Conservation (phyloP, 2,888 invertebrate genomes). For the Yponomeuta evonymella region DNA sequence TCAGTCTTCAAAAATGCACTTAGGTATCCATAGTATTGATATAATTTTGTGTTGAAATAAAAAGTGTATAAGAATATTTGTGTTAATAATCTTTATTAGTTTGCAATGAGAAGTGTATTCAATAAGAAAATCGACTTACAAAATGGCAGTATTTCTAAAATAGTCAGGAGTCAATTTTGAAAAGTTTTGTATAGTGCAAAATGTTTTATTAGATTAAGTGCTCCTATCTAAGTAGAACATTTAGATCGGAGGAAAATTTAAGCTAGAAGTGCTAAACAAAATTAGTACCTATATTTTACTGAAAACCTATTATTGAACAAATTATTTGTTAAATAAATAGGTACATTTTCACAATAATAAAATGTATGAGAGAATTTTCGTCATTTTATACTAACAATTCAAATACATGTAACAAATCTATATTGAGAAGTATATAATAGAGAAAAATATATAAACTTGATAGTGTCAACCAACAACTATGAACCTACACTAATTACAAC, state of each 20-base stretch:
- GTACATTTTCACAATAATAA: too few species aligned
- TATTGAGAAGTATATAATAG: background rate
- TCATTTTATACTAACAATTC: background rate
- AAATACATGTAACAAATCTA: background rate
- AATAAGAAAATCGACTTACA: background rate
- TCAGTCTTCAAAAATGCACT: background rate
- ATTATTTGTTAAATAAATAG: too few species aligned
- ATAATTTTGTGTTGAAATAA: background rate
- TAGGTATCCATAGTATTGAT: background rate
- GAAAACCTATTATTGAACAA: too few species aligned
- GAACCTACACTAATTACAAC: too few species aligned
- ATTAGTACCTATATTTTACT: too few species aligned
- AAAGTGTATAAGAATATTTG: background rate
- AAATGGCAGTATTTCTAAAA: constrained; percentile 1
- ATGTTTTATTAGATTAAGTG: background rate
- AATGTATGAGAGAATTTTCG: background rate
- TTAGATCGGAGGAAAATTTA: background rate
- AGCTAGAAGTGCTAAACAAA: background rate
- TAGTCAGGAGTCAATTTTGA: background rate
- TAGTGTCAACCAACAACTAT: too few species aligned
- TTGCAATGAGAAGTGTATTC: background rate
- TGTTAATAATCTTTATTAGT: background rate
- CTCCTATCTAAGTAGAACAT: background rate
- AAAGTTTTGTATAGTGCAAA: background rate
- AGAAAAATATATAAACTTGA: too few species aligned